Base-by-base conservation (phyloP, 35 echinoderm and acorn worm species). In the Apostichopus parvimensis region DNA sequence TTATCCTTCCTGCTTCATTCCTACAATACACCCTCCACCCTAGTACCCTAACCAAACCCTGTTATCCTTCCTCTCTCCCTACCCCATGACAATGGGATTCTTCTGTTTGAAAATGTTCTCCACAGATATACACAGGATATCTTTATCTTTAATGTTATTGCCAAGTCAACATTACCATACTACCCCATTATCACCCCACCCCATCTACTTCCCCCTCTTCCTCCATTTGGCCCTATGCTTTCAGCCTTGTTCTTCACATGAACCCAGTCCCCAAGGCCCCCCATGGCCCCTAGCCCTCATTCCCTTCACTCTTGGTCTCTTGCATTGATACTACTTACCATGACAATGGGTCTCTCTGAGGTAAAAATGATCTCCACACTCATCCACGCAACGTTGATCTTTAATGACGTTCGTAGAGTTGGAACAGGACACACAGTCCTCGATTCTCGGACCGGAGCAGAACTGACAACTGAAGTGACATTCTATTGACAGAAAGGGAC, bases 321-420 rank as follows among this genome's bases (percentile, higher is more conserved):
- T 24, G 22, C 22, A 17, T 5, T 59, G 57, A 65, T 14, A 66
- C 24, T 15, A 96, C 97, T 96, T 79, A 96, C 93, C 57, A 71
- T 93, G 82, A 79, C 95, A 96, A 56, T 91, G 78, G 11, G 77
- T 90, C 7, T 93, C 89, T 80, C 88, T 90, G 18, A 91, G 82
- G 57, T 96, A 99, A 76, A 79, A 96, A 9, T 92, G 82, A 21
- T 73, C 91, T 11, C 93, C 95, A 58, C 97, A 99, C 60, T 95
- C 95, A 1, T 92, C 83, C 79, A 99, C 95, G 72, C 95, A 96
- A 9, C 78, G 80, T 14, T 93, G 92, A 17, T 92, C 83, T 72
- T 91, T 91, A 56, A 96, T 96, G 71, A 96, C 91, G 58, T 96
- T 80, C 1, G 93, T 93, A 0, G 97, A 96, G 92, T 99, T 96